Percentiles rank a stretch among this genome's conserved stretches.
phyloP scores from a whole-genome alignment of 2,113 vertebrate genomes.

The Ciconia boyciana region DNA sequence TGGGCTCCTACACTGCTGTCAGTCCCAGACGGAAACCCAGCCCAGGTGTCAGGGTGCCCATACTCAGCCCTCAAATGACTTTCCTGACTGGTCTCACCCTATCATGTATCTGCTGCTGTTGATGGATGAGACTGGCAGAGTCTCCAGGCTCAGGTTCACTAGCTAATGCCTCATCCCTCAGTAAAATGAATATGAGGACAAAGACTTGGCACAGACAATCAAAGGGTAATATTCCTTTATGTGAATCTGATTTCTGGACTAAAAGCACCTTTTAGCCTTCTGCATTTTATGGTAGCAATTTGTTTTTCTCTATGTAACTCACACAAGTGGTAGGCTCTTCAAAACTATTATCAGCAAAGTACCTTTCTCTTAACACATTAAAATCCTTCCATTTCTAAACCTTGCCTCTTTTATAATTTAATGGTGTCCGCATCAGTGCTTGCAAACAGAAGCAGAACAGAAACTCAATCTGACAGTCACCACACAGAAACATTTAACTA shows the following conservation, averaged over 20 bases:
- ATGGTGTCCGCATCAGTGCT: not conserved
- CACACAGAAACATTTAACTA: not conserved
- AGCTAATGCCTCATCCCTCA: not conserved
- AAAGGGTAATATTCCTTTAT: not conserved
- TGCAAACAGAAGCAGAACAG: not conserved
- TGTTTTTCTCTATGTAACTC: slow-evolving; percentile 16
- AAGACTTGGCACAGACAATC: slow-evolving; percentile 2
- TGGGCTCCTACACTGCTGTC: not conserved
- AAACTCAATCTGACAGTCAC: not conserved
- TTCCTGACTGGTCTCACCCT: not conserved
- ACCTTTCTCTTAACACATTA: slow-evolving; percentile 18
- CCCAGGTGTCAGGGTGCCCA: not conserved
- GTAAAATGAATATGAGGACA: not conserved
- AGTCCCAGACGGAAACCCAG: not conserved
- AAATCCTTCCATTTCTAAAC: slow-evolving; percentile 6
- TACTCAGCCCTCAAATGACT: not conserved
- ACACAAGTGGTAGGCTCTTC: not conserved
- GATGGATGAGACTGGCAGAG: not conserved
- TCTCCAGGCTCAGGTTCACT: not conserved
- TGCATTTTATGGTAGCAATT: slow-evolving; percentile 2
- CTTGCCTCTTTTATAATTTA: not conserved
- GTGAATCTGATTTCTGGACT: not conserved
- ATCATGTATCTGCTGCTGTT: not conserved
- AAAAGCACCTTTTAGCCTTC: slow-evolving; percentile 14
- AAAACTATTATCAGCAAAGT: slow-evolving; percentile 28